Evolutionary conservation across 2,888 invertebrate species (phyloP), one percentile per base, ranked within the genome.

Genomic region (Aphodius granarius): DNA sequence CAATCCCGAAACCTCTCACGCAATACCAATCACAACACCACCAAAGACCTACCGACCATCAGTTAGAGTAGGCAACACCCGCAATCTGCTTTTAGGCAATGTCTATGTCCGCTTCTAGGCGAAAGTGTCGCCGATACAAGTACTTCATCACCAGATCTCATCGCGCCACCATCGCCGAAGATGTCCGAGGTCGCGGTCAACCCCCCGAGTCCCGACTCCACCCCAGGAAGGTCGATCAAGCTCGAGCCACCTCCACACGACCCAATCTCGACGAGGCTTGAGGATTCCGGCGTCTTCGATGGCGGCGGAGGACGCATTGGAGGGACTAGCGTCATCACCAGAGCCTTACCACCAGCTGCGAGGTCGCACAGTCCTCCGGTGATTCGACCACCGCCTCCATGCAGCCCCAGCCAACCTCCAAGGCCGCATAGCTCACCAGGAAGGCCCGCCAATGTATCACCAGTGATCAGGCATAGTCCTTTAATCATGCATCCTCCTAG

Each of bases 81-180:
- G 82, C 83, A 83, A 83, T 86, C 78, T 80, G 80, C 82, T 86
- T 86, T 83, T 86, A 86, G 85, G 85, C 84, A 85, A 84, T 86
- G 83, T 84, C 83, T 86, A 85, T 89, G 85, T 90, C 87, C 86
- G 86, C 88, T 86, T 87, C 83, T 92, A 94, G 94, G 94, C 90
- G 96, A 96, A 91, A 96, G 95, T 87, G 94, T 95, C 89, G 95
- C 95, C 87, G 96, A 96, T 89, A 95, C 96, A 87, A 95, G 95
- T 88, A 95, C 95, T 87, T 95, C 96, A 87, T 96, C 96, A 86
- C 95, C 95, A 88, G 96, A 96, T 90, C 91, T 94, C 83, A 89
- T 91, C 85, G 93, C 94, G 87, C 95, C 95, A 86, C 91, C 94
- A 87, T 95, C 95, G 86, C 95, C 95, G 87, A 93, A 93, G 89